phyloP scores from a whole-genome alignment of 2,888 invertebrate species.

The Macrophya alboannulata region DNA sequence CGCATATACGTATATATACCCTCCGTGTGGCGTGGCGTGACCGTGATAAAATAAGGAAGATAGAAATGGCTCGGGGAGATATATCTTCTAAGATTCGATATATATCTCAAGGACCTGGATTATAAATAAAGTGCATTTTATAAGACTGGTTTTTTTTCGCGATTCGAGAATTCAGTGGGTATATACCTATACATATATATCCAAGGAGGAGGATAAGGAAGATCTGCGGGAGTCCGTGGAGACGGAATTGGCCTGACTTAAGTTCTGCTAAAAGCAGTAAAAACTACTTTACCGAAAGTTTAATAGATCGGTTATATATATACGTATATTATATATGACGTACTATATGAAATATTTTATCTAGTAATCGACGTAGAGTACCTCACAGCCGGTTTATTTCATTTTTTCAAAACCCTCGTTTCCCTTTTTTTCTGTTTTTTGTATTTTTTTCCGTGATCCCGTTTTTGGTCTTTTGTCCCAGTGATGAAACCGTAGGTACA shows the following conservation, averaged over 20 bases:
- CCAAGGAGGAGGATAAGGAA: not conserved
- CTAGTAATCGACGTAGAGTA: not conserved
- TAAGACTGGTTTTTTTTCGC: constrained; percentile 6
- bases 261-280: constrained; percentile 3
- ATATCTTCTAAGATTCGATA: constrained; percentile 36
- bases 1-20: too few species aligned
- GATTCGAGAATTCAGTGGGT: not conserved
- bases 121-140: constrained; percentile 44
- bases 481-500: not conserved
- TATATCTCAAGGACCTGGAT: constrained; percentile 23
- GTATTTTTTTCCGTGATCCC: not conserved
- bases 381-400: not conserved
- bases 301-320: constrained; percentile 16
- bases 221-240: not conserved
- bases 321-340: too few species aligned
- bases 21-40: not conserved
- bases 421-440: not conserved
- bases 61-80: constrained; percentile 28
- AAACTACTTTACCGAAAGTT: not conserved
- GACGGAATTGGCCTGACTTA: not conserved
- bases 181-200: not conserved
- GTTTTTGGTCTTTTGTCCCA: constrained; percentile 21
- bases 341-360: constrained; percentile 9
- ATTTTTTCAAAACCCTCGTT: not conserved
- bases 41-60: constrained; percentile 38